A percentile compares a stretch with the other conserved stretches of the same genome.
Evolutionary conservation across 2,888 invertebrate species (phyloP).

Genomic region (Caenorhabditis sinica): DNA sequence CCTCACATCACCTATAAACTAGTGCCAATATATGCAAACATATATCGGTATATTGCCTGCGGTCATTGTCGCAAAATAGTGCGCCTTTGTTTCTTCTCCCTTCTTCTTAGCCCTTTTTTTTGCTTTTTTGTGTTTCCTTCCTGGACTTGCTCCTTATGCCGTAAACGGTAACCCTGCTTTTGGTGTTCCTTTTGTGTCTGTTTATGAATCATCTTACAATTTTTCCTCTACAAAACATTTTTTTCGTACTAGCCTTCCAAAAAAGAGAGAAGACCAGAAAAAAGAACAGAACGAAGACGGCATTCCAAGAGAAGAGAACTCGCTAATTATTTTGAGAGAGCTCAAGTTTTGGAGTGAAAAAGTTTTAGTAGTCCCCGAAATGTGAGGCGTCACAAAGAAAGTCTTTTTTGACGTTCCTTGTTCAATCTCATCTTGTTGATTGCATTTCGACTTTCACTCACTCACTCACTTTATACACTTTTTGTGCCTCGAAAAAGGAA

Average conservation of each 20-base stretch:
- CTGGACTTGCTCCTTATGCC: constrained; percentile 17
- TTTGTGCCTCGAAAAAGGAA: constrained; percentile 38
- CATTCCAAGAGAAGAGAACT: constrained; percentile 44
- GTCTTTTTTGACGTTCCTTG: constrained; percentile 46
- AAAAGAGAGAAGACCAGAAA: constrained; percentile 4
- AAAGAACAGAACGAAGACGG: constrained; percentile 24
- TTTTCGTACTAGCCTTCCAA: constrained; percentile 35
- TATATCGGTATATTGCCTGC: constrained; percentile 13
- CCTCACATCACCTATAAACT: constrained; percentile 33
- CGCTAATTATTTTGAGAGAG: constrained; percentile 58
- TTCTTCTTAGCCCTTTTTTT: constrained; percentile 11
- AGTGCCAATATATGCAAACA: constrained; percentile 52
- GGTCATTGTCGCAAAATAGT: background rate
- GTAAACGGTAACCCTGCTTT: constrained; percentile 43
- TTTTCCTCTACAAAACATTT: constrained; percentile 30
- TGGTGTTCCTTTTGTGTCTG: constrained; percentile 27
- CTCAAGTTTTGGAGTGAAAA: constrained; percentile 14
- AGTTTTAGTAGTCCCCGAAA: constrained; percentile 9
- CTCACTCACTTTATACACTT: constrained; percentile 27
- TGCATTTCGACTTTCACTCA: constrained; percentile 40
- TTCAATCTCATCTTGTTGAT: constrained; percentile 64
- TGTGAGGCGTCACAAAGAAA: constrained; percentile 33
- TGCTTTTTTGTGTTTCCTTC: constrained; percentile 23
- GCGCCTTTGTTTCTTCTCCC: constrained; percentile 31
- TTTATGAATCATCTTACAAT: constrained; percentile 55